Evolutionary conservation across 2,797 vertebrate species (phyloP).

Genomic region (Cuniculus paca): DNA sequence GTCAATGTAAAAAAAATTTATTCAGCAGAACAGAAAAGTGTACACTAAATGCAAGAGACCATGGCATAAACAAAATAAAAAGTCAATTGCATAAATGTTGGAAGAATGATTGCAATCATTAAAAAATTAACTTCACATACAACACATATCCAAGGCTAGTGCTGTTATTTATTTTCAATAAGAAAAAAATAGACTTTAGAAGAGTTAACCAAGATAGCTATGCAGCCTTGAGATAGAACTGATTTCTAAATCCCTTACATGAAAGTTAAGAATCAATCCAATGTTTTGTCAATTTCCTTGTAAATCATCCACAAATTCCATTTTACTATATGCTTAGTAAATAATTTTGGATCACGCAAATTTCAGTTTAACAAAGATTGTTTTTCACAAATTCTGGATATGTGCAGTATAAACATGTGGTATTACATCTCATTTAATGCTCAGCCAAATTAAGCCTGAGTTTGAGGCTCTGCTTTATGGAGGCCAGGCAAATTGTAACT

Average conservation of each 20-base stretch:
- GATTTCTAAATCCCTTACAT: not conserved
- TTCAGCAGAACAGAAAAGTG: not conserved
- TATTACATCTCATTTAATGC: not conserved
- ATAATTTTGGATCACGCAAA: not conserved
- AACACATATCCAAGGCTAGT: not conserved
- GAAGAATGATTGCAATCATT: not conserved
- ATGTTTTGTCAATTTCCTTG: not conserved
- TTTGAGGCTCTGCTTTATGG: not conserved
- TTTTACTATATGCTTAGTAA: not conserved
- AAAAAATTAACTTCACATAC: not conserved
- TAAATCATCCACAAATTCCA: not conserved
- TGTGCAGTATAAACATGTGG: not conserved
- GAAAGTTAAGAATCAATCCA: not conserved
- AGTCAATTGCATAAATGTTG: not conserved
- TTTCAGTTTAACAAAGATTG: not conserved
- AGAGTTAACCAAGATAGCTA: not conserved
- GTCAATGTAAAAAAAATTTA: not conserved
- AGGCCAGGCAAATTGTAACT: not conserved
- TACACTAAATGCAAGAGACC: not conserved
- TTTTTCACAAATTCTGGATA: not conserved
- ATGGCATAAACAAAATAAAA: not conserved
- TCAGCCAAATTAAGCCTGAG: not conserved
- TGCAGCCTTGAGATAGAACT: not conserved
- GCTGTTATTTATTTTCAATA: not conserved
- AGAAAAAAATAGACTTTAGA: not conserved